These are phyloP conservation scores for Kradibia gibbosae DNA, from an alignment of 1,140 invertebrate species.

Conservation along the genomic window DNA sequence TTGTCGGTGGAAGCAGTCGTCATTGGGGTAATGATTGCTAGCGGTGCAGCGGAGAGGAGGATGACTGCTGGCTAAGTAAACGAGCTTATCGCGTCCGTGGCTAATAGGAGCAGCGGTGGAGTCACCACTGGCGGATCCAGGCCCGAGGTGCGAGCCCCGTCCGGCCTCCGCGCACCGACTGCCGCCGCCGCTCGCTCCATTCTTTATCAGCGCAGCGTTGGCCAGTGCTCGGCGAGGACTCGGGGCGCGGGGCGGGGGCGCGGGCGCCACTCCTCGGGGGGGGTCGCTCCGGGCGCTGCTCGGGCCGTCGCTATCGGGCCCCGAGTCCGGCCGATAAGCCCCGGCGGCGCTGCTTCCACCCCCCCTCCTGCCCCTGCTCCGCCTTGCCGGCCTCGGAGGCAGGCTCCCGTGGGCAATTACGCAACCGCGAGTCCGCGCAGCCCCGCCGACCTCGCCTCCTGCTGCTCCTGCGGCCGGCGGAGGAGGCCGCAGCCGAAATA, in stretches of 20 bases:
- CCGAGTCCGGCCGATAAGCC: neutral
- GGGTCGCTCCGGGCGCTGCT: no score
- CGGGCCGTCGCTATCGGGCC: no score
- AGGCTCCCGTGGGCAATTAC: neutral
- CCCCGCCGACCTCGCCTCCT: neutral
- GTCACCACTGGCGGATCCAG: neutral
- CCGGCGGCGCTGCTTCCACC: neutral
- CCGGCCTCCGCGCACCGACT: constrained; percentile 17
- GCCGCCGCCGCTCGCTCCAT: neutral
- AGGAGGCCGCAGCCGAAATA: neutral
- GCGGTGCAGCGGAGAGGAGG: neutral
- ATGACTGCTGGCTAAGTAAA: neutral
- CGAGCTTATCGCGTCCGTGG: neutral
- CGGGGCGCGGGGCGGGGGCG: no score
- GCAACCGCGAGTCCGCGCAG: neutral
- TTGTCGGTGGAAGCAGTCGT: neutral
- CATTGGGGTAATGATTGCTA: constrained; percentile 1
- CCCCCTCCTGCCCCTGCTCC: no score
- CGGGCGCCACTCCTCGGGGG: no score
- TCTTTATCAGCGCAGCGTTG: constrained; percentile 12
- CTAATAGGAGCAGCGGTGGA: neutral
- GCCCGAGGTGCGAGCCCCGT: neutral
- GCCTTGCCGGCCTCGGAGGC: neutral
- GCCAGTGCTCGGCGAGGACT: neutral
- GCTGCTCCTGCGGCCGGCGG: neutral